Evolutionary conservation across 2,797 vertebrate genomes (phyloP).

Genomic region (Rhodeus uyekii): DNA sequence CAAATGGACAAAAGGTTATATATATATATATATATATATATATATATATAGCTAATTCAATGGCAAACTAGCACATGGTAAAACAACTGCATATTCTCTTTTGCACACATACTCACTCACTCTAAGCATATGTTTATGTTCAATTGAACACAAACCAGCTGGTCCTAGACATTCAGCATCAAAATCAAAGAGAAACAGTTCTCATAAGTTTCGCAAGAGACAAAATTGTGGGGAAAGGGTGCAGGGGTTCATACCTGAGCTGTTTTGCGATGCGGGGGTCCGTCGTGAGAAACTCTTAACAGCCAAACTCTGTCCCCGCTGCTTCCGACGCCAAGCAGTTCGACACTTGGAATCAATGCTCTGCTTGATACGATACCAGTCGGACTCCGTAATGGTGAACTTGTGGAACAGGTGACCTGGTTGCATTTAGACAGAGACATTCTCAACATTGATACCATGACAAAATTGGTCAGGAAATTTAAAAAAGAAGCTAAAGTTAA

Average conservation of each 20-base stretch:
- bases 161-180: neutral
- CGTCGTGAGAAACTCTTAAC: constrained; percentile 98
- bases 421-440: neutral
- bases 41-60: constrained; percentile 11
- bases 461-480: neutral
- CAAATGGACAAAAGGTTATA: neutral
- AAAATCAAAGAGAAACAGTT: neutral
- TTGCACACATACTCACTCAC: neutral
- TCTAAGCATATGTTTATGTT: constrained; percentile 33
- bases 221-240: neutral
- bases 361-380: constrained; percentile 99
- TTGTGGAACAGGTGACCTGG: constrained; percentile 97
- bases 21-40: too few species aligned
- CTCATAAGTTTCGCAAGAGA: neutral
- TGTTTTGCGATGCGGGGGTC: constrained; percentile 80
- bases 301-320: constrained; percentile 94
- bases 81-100: neutral
- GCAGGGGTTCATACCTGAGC: constrained; percentile 69
- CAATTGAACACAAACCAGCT: constrained; percentile 32
- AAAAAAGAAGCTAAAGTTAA: too few species aligned
- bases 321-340: constrained; percentile 96
- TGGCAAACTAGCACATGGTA: neutral
- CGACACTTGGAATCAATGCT: constrained; percentile 99
- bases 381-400: constrained; percentile 92
- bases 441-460: neutral